Evolutionary conservation across 2,797 vertebrate genomes (phyloP).

Genomic region (Aldrovandia affinis): DNA sequence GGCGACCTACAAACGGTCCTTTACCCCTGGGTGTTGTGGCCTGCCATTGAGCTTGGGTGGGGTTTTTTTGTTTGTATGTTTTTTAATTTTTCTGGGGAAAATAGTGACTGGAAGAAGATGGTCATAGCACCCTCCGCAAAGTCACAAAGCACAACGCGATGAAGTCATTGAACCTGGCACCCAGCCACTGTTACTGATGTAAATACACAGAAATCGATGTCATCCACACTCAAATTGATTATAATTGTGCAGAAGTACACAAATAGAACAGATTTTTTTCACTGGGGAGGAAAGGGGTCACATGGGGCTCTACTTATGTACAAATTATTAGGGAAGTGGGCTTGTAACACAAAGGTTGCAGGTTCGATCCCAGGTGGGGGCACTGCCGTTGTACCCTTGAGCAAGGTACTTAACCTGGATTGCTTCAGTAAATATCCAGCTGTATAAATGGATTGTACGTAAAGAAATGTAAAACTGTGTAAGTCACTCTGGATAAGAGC

Average conservation of each 20-base stretch:
- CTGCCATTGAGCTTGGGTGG: not conserved
- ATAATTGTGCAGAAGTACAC: not conserved
- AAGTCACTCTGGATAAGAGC: no score
- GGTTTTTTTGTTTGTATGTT: not conserved
- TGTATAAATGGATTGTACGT: no score
- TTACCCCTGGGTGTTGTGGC: not conserved
- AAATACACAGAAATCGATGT: not conserved
- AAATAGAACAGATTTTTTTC: not conserved
- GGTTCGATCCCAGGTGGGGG: no score
- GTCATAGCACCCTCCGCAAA: no score
- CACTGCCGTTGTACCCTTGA: no score
- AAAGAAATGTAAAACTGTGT: no score
- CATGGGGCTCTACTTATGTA: not conserved
- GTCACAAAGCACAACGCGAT: not conserved
- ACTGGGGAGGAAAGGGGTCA: no score
- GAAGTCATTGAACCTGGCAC: not conserved
- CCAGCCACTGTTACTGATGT: not conserved
- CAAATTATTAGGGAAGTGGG: no score
- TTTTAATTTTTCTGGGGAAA: not conserved
- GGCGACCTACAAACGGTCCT: not conserved
- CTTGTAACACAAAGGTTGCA: no score
- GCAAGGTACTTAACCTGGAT: no score
- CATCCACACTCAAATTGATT: not conserved
- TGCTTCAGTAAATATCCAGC: no score
- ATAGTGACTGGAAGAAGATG: not conserved